A percentile compares a stretch with the other conserved stretches of the same genome.
Evolutionary conservation across 2,113 vertebrate genomes (phyloP).

Genomic region (Heliornis fulica): DNA sequence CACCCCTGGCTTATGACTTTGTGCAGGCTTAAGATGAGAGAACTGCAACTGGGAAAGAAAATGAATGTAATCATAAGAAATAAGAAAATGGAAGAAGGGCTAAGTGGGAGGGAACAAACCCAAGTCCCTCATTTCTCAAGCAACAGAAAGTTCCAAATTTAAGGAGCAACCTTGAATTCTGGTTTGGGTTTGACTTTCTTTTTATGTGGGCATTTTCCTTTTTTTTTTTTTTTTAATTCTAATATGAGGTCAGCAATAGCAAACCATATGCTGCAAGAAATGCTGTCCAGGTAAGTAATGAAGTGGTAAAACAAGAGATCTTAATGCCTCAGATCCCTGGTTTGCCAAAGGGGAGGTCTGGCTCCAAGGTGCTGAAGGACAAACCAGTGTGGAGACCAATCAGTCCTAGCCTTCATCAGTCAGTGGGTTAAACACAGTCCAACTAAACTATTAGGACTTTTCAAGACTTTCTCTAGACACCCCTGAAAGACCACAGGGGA

Average conservation of each 20-base stretch:
- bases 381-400: neutral
- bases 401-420: neutral
- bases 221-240: neutral
- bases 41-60: neutral
- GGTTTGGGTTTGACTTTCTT: neutral
- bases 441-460: neutral
- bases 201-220: neutral
- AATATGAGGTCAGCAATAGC: neutral
- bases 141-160: neutral
- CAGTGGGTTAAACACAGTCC: neutral
- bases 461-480: neutral
- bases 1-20: neutral
- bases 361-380: neutral
- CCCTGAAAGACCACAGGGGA: neutral
- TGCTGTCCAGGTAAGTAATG: neutral
- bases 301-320: neutral
- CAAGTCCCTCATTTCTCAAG: neutral
- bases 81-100: neutral
- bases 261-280: neutral
- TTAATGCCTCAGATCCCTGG: neutral
- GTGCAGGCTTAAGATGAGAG: neutral
- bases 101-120: neutral
- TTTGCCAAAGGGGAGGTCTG: neutral
- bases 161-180: neutral
- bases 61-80: neutral